Conservation (phyloP, 1,140 invertebrate genomes). For the Homarus americanus region DNA sequence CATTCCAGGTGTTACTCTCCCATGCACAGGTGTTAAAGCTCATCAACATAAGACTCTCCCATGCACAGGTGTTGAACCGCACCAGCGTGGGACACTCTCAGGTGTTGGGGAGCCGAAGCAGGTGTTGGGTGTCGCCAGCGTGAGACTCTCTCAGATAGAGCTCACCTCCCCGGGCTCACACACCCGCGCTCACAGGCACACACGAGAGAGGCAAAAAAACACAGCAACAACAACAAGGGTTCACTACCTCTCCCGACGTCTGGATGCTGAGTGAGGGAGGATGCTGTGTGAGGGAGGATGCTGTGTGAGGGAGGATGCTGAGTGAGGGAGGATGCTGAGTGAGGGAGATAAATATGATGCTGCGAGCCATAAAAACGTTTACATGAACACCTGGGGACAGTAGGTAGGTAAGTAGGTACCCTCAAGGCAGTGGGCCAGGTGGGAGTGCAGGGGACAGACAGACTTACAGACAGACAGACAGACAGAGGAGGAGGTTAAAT, state of each 20-base stretch:
- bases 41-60: too few species aligned
- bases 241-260: background rate
- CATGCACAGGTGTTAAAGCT: too few species aligned
- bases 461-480: too few species aligned
- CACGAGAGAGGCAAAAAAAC: too few species aligned
- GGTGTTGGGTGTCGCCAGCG: background rate
- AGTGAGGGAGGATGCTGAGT: conserved; percentile 1
- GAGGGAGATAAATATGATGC: conserved; percentile 7
- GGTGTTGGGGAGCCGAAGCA: too few species aligned
- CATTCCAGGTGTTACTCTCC: too few species aligned
- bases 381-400: background rate
- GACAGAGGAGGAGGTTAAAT: too few species aligned
- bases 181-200: too few species aligned
- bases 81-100: background rate
- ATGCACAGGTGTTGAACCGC: background rate
- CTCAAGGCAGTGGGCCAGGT: background rate
- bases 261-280: conserved; percentile 6
- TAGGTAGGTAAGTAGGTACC: background rate
- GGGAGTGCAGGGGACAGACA: too few species aligned
- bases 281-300: too few species aligned
- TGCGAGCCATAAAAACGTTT: background rate
- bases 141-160: background rate
- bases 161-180: background rate
- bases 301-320: too few species aligned
- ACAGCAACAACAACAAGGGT: too few species aligned